Evolutionary conservation across 2,113 vertebrate species (phyloP), one percentile per base, ranked within the genome.

Genomic region (Thryonomys swinderianus): DNA sequence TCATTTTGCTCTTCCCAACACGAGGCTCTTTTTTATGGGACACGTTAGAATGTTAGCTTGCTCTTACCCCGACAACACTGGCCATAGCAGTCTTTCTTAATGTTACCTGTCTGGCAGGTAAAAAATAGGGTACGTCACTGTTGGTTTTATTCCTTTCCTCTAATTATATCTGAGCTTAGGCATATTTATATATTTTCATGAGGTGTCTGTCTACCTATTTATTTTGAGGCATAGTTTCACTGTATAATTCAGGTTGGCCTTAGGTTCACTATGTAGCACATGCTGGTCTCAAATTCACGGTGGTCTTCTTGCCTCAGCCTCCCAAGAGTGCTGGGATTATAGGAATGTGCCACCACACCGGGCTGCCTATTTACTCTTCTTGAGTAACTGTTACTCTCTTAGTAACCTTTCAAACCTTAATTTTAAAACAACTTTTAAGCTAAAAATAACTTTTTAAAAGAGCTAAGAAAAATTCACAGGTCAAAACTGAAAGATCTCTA

Each of bases 401-500:
- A 87, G 71, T 10, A 89, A 67, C 5, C 14, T 83, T 73, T 74
- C 4, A 95, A 59, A 59, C 20, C 57, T 66, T 45, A 62, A 27
- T 88, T 83, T 88, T 18, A 76, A 57, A 96, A 90, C 20, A 86
- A 85, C 51, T 90, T 81, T 92, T 92, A 91, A 12, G 51, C 25
- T 94, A n/a, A 59, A 85, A 82, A 73, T n/a, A 90, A 27, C 88
- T 79, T 90, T 80, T 86, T 90, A 78, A 93, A 30, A 78, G 64
- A 94, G 32, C 23, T 67, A 90, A 96, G 66, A 81, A 86, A 81
- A 84, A 86, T 53, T 14, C 20, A 45, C 88, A 85, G 7, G 40
- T 81, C 13, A 81, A 94, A 92, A 91, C 8, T 71, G 85, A 59
- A 20, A 78, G 21, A 74, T 82, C 6, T 82, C 82, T 57, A 71